phyloP scores from a whole-genome alignment of 2,888 invertebrate genomes.

The Phalera bucephala region DNA sequence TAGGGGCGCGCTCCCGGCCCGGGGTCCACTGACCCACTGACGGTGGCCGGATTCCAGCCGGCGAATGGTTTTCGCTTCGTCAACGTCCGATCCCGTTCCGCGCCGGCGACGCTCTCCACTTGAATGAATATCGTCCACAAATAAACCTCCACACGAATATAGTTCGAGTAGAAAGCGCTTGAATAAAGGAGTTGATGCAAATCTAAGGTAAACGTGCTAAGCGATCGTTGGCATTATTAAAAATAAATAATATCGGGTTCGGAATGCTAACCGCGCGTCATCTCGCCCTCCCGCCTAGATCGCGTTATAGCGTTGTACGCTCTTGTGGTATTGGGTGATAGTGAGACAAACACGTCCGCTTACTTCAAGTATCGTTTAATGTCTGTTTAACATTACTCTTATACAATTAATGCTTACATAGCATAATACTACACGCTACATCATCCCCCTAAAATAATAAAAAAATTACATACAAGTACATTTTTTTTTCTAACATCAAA shows the following conservation, averaged over 20 bases:
- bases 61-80: conserved; percentile 64
- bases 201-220: conserved; percentile 69
- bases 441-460: too few species aligned
- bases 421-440: too few species aligned
- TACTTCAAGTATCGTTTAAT: too few species aligned
- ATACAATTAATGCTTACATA: too few species aligned
- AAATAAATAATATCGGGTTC: conserved; percentile 72
- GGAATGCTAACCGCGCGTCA: conserved; percentile 68
- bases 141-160: conserved; percentile 33
- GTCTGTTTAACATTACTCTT: too few species aligned
- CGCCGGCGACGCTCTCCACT: conserved; percentile 36
- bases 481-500: too few species aligned
- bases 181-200: conserved; percentile 47
- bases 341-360: too few species aligned
- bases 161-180: conserved; percentile 46
- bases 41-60: conserved; percentile 49
- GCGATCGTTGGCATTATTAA: conserved; percentile 76
- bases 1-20: conserved; percentile 41
- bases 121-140: conserved; percentile 53
- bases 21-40: conserved; percentile 72
- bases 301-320: too few species aligned
- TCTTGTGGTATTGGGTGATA: too few species aligned
- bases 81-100: conserved; percentile 51
- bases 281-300: conserved; percentile 72
- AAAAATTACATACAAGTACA: too few species aligned